A percentile compares a stretch with the other conserved stretches of the same genome.
phyloP scores from a whole-genome alignment of 2,888 invertebrate species.

The Chalcis sispes region DNA sequence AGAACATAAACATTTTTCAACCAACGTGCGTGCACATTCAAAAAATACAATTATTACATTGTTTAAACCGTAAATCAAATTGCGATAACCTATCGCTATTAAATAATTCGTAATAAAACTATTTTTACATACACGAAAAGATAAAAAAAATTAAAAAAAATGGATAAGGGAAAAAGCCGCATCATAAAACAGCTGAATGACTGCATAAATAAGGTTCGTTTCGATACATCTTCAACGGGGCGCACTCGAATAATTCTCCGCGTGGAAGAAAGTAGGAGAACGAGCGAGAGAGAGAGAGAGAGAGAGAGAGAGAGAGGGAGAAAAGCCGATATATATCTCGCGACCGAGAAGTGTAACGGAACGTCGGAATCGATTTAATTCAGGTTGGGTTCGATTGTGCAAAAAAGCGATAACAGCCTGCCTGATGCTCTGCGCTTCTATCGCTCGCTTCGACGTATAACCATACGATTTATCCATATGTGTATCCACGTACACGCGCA shows the following conservation, averaged over 20 bases:
- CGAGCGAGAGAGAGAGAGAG: not conserved
- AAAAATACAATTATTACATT: too few relatives aligned
- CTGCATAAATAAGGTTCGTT: conserved; percentile 8
- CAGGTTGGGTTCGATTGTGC: conserved; percentile 29
- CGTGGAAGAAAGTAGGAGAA: not conserved
- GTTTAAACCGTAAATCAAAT: too few relatives aligned
- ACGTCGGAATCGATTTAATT: conserved; percentile 40
- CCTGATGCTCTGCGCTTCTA: not conserved
- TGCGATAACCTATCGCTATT: too few relatives aligned
- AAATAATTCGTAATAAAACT: conserved; percentile 1
- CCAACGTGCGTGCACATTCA: too few relatives aligned
- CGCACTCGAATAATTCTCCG: not conserved
- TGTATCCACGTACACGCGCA: not conserved
- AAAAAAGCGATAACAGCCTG: conserved; percentile 33
- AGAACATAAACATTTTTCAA: too few relatives aligned
- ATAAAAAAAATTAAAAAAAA: too few relatives aligned
- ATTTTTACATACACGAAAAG: conserved; percentile 7
- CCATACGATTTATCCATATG: too few relatives aligned
- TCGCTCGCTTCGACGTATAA: too few relatives aligned
- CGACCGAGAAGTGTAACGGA: conserved; percentile 20
- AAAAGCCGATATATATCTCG: not conserved
- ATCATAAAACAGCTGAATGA: not conserved
- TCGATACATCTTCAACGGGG: not conserved
- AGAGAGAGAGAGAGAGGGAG: not conserved
- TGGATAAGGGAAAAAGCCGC: not conserved